Evolutionary conservation across 2,797 vertebrate genomes (phyloP).

Genomic region (Paedocypris micromegethes): DNA sequence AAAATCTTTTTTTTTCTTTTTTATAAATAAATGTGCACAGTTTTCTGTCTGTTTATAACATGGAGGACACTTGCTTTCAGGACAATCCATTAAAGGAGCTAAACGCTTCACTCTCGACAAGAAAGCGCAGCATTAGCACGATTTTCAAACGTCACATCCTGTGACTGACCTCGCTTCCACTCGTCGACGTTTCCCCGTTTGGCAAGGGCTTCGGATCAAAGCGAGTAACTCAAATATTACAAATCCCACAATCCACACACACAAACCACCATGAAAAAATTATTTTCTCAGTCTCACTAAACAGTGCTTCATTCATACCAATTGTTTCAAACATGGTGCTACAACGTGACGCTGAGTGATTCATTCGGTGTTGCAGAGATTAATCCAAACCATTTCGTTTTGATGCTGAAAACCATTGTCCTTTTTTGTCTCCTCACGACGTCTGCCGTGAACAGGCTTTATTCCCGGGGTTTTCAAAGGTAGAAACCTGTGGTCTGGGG

Average conservation of each 20-base stretch:
- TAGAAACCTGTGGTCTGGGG: slow-evolving; percentile 59
- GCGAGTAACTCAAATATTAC: too few species aligned
- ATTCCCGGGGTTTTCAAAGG: slow-evolving; percentile 50
- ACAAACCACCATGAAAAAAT: neutral
- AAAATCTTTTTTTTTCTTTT: neutral
- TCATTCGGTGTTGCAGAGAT: slow-evolving; percentile 12
- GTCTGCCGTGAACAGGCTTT: slow-evolving; percentile 2
- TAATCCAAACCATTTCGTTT: neutral
- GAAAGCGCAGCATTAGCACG: too few species aligned
- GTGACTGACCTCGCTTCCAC: too few species aligned
- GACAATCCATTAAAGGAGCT: slow-evolving; percentile 15
- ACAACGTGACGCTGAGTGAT: slow-evolving; percentile 1
- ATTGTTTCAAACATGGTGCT: slow-evolving; percentile 1
- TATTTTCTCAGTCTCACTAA: neutral
- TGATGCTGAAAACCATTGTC: neutral
- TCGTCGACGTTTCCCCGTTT: too few species aligned
- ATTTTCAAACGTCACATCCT: too few species aligned
- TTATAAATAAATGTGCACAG: slow-evolving; percentile 17
- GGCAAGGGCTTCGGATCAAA: too few species aligned
- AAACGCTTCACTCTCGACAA: neutral
- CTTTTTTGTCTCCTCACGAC: neutral
- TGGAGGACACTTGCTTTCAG: slow-evolving; percentile 16
- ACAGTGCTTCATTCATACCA: neutral
- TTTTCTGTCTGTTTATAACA: slow-evolving; percentile 8
- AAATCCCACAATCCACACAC: neutral